Conservation (phyloP, 2,113 vertebrate species). For the Opisthocomus hoazin region DNA sequence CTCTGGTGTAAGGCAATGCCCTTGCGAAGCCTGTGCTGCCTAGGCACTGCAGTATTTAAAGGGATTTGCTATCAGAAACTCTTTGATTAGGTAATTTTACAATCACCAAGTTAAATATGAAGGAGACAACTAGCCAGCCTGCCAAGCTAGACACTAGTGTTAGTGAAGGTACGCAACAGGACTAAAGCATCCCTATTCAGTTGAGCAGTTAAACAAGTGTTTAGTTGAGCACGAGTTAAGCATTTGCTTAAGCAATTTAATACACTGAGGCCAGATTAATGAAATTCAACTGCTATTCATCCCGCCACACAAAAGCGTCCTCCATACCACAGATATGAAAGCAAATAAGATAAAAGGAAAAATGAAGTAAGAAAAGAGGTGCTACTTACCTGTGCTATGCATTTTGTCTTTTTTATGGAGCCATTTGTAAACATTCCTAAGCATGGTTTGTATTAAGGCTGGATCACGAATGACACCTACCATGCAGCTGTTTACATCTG, state of each 20-base stretch:
- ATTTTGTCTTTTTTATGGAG: not conserved
- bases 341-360: constrained; percentile 17
- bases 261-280: not conserved
- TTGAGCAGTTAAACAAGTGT: not conserved
- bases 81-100: not conserved
- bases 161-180: not conserved
- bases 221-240: not conserved
- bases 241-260: not conserved
- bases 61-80: not conserved
- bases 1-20: not conserved
- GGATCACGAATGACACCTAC: not conserved
- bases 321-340: not conserved
- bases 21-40: not conserved
- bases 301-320: not conserved
- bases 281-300: not conserved
- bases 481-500: constrained; percentile 33
- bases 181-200: not conserved
- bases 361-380: not conserved
- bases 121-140: not conserved
- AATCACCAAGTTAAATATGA: not conserved
- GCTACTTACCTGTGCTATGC: not conserved
- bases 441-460: not conserved
- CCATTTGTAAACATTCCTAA: not conserved
- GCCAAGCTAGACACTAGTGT: not conserved
- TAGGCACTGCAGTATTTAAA: not conserved